These are phyloP conservation scores for Agrochola circellaris DNA, from an alignment of 2,888 invertebrate genomes.

Conservation along the genomic window DNA sequence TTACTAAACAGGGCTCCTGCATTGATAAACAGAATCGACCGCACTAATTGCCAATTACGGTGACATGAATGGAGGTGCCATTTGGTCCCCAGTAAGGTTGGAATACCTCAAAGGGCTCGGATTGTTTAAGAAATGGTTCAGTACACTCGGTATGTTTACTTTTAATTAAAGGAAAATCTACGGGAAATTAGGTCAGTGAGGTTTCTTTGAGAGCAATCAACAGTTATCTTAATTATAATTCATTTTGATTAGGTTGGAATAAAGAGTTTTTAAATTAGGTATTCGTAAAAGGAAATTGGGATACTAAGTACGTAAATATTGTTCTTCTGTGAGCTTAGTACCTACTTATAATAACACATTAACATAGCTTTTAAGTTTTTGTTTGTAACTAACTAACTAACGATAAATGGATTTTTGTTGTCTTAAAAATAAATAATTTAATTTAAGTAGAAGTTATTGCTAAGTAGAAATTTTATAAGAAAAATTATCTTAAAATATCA, in stretches of 20 bases:
- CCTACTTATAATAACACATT: too few species aligned
- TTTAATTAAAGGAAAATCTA: slow-evolving; percentile 52
- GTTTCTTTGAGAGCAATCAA: slow-evolving; percentile 25
- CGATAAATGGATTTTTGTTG: too few species aligned
- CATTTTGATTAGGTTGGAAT: slow-evolving; percentile 28
- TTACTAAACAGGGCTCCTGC: slow-evolving; percentile 55
- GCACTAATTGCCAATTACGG: slow-evolving; percentile 78
- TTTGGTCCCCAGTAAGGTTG: slow-evolving; percentile 59
- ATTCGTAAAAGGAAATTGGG: slow-evolving; percentile 2
- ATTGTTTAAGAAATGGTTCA: slow-evolving; percentile 55
- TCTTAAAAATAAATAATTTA: too few species aligned
- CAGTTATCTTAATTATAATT: slow-evolving; percentile 26
- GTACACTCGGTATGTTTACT: slow-evolving; percentile 36
- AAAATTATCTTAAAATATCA: background rate
- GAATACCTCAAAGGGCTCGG: slow-evolving; percentile 28
- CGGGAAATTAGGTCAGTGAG: slow-evolving; percentile 13
- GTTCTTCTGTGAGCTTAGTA: too few species aligned
- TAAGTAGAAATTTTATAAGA: background rate
- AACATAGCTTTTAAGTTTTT: too few species aligned
- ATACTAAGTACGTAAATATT: background rate
- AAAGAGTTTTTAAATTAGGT: slow-evolving; percentile 12
- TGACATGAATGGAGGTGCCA: slow-evolving; percentile 70
- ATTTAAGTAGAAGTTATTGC: background rate
- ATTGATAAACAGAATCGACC: slow-evolving; percentile 67
- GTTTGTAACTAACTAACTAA: too few species aligned